These are phyloP conservation scores for Gnatocerus cornutus DNA, from an alignment of 2,888 invertebrate genomes.

Conservation along the genomic window DNA sequence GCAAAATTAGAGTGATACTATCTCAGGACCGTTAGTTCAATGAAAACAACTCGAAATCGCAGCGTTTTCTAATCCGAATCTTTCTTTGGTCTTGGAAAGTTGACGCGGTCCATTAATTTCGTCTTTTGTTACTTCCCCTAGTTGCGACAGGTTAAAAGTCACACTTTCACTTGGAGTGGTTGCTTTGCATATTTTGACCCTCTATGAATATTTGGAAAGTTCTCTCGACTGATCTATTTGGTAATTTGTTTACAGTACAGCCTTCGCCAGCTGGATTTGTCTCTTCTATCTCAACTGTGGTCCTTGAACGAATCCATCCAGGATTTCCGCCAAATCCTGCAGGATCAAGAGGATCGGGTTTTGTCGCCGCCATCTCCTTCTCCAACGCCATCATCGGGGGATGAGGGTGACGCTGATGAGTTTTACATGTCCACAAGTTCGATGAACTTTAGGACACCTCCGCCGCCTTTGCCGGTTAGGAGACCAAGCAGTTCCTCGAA, in stretches of 20 bases:
- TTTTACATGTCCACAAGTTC: conserved; percentile 65
- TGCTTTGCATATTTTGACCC: conserved; percentile 13
- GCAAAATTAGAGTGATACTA: no score
- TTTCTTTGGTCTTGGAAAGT: conserved; percentile 35
- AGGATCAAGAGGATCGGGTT: conserved; percentile 71
- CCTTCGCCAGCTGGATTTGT: conserved; percentile 90
- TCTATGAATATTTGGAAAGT: neutral
- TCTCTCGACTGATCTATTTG: neutral
- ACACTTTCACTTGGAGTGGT: conserved; percentile 43
- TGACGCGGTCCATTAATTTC: conserved; percentile 41
- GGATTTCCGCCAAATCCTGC: conserved; percentile 84
- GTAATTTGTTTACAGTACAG: conserved; percentile 81
- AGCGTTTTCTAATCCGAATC: conserved; percentile 27
- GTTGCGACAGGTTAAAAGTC: conserved; percentile 42
- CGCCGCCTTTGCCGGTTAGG: conserved; percentile 67
- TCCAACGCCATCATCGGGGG: conserved; percentile 73
- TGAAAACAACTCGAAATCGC: neutral
- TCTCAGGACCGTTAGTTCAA: neutral
- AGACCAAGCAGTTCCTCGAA: conserved; percentile 60
- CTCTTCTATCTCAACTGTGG: conserved; percentile 92
- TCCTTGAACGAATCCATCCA: conserved; percentile 94
- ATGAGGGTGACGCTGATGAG: conserved; percentile 67
- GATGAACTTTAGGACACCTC: conserved; percentile 68
- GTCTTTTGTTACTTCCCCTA: conserved; percentile 7
- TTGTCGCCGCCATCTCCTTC: conserved; percentile 74